Evolutionary conservation across 2,113 vertebrate genomes (phyloP).

Genomic region (Pseudolaguvia tuberculata): DNA sequence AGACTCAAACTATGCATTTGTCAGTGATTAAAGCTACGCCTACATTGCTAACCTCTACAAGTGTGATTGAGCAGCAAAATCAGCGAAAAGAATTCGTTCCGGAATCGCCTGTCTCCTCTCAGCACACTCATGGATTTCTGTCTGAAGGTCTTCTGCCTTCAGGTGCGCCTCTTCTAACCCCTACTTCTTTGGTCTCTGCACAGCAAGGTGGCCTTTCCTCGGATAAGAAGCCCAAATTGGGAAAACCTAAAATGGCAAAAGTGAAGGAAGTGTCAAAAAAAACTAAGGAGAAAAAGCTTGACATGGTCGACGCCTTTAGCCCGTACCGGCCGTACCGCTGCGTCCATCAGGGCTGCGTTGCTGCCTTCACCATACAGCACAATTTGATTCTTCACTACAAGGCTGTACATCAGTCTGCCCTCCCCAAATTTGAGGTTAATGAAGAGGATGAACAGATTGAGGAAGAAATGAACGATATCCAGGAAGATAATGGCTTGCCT

Average conservation of each 20-base stretch:
- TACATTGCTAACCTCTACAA: slow-evolving; percentile 14
- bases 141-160: slow-evolving; percentile 21
- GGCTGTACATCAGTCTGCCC: slow-evolving; percentile 86
- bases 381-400: slow-evolving; percentile 96
- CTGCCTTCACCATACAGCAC: slow-evolving; percentile 93
- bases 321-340: slow-evolving; percentile 87
- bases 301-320: slow-evolving; percentile 66
- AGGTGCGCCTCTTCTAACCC: not conserved
- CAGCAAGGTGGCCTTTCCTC: not conserved
- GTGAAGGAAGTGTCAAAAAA: slow-evolving; percentile 61
- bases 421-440: slow-evolving; percentile 76
- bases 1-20: slow-evolving; percentile 14
- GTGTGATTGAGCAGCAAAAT: slow-evolving; percentile 33
- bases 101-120: slow-evolving; percentile 1
- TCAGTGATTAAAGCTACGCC: slow-evolving; percentile 28
- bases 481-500: slow-evolving; percentile 61
- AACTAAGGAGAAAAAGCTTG: slow-evolving; percentile 74
- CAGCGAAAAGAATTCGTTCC: slow-evolving; percentile 25
- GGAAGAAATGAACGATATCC: slow-evolving; percentile 64
- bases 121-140: not conserved
- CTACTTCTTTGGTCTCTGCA: slow-evolving; percentile 4
- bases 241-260: slow-evolving; percentile 41
- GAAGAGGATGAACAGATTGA: slow-evolving; percentile 75
- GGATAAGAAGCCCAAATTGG: slow-evolving; percentile 40
- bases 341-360: slow-evolving; percentile 89